Evolutionary conservation across 2,888 invertebrate species (phyloP), one percentile per base, ranked within the genome.

Genomic region (Gisinianus flammeolus): DNA sequence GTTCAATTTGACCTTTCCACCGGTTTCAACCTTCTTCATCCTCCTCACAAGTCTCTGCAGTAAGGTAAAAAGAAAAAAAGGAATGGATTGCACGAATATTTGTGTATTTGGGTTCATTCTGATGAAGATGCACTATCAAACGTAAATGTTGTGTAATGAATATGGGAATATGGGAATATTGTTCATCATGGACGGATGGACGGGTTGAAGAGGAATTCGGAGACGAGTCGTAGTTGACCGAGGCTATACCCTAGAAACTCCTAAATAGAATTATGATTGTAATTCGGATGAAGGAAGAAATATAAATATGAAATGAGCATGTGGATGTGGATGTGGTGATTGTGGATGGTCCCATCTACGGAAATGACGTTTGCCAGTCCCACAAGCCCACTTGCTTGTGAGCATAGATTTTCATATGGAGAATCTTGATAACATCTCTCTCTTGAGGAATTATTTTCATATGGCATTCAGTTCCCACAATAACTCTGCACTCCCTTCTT

Each of bases 391-490:
- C n/a, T n/a, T n/a, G n/a, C n/a, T n/a, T n/a, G n/a, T n/a, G 54
- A n/a, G 44, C 44, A 10, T 16, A 54, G n/a, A 16, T 54, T 54
- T 54, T 54, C 54, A n/a, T 54, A 16, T 44, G 4, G 19, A 16
- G 54, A 54, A 3, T 54, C 44, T 19, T 70, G 70, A 70, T 70
- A 70, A 71, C 54, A 71, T 71, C 71, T 56, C 24, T 2, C 30
- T 24, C 28, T 30, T 71, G 31, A 54, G n/a, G 19, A 24, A 30
- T 30, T 4, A 12, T 71, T 30, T 66, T 66, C 66, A 66, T 71
- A n/a, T 30, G 56, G 71, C 31, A 30, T 31, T 54, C 31, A 19
- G 22, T 71, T 71, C 71, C 71, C 71, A 71, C 71, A 71, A 4
- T 12, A 54, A 19, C n/a, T n/a, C 54, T n/a, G 4, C 19, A 54